phyloP scores from a whole-genome alignment of 2,888 invertebrate genomes.

The Cataglyphis cursor region DNA sequence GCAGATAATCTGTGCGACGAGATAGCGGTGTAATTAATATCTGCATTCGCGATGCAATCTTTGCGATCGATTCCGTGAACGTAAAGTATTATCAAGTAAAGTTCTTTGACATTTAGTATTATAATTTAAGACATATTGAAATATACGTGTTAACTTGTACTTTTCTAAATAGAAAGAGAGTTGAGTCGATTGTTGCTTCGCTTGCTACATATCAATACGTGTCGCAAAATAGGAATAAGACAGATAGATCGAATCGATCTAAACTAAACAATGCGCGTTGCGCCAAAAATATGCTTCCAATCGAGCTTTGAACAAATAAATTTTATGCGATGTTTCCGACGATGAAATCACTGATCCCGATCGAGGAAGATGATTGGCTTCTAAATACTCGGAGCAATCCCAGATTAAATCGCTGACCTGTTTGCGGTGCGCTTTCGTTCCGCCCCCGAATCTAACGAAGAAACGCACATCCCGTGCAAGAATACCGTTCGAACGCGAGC shows the following conservation, averaged over 20 bases:
- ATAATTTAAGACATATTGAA: slow-evolving; percentile 24
- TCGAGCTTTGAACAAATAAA: slow-evolving; percentile 9
- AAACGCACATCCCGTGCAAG: slow-evolving; percentile 52
- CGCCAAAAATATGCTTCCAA: slow-evolving; percentile 2
- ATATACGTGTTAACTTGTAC: neutral
- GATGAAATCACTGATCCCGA: neutral
- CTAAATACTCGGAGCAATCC: slow-evolving; percentile 67
- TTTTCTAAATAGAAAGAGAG: neutral
- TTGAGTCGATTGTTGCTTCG: neutral
- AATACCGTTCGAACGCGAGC: slow-evolving; percentile 53
- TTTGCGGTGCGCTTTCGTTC: slow-evolving; percentile 34
- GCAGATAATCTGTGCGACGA: slow-evolving; percentile 8
- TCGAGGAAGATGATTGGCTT: slow-evolving; percentile 68
- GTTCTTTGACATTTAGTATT: neutral
- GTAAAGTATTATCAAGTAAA: neutral
- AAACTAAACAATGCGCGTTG: neutral
- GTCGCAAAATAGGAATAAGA: neutral
- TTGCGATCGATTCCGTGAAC: slow-evolving; percentile 21
- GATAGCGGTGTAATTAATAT: slow-evolving; percentile 32
- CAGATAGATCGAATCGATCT: slow-evolving; percentile 6
- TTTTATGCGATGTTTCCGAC: slow-evolving; percentile 2
- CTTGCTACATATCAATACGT: neutral
- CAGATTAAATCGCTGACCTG: slow-evolving; percentile 64
- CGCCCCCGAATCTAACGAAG: slow-evolving; percentile 49
- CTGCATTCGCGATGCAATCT: neutral